Conservation (phyloP, 1,140 invertebrate species). For the Macrobrachium rosenbergii region DNA sequence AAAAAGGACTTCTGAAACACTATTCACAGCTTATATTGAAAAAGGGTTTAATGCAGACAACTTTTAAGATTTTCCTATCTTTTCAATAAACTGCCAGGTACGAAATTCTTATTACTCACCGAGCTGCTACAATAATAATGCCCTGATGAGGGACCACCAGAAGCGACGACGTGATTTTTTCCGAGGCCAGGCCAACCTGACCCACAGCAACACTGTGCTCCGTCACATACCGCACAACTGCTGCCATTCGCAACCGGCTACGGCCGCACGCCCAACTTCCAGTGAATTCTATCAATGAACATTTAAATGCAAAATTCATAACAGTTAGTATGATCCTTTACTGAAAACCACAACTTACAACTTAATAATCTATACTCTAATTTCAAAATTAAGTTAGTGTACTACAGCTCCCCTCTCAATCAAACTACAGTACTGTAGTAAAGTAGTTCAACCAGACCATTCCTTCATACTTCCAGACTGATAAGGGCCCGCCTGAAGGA, state of each 20-base stretch:
- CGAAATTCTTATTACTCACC: background rate
- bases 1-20: too few relatives aligned
- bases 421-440: too few relatives aligned
- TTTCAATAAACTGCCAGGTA: background rate
- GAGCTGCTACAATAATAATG: constrained; percentile 54
- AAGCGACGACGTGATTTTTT: constrained; percentile 48
- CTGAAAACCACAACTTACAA: too few relatives aligned
- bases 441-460: too few relatives aligned
- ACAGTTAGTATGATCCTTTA: background rate
- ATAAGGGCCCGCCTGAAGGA: too few relatives aligned
- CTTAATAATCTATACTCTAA: too few relatives aligned
- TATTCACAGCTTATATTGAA: too few relatives aligned
- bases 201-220: constrained; percentile 58
- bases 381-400: too few relatives aligned
- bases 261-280: constrained; percentile 40
- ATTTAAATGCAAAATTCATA: background rate
- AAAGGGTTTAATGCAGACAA: too few relatives aligned
- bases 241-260: constrained; percentile 30
- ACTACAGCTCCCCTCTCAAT: too few relatives aligned
- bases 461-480: too few relatives aligned
- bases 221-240: constrained; percentile 54
- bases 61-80: background rate
- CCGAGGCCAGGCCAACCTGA: constrained; percentile 40
- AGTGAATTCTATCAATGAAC: constrained; percentile 2
- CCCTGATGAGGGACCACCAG: constrained; percentile 55